Evolutionary conservation across 2,797 vertebrate genomes (phyloP), one percentile per base, ranked within the genome.

Genomic region (Sebastes cheni): DNA sequence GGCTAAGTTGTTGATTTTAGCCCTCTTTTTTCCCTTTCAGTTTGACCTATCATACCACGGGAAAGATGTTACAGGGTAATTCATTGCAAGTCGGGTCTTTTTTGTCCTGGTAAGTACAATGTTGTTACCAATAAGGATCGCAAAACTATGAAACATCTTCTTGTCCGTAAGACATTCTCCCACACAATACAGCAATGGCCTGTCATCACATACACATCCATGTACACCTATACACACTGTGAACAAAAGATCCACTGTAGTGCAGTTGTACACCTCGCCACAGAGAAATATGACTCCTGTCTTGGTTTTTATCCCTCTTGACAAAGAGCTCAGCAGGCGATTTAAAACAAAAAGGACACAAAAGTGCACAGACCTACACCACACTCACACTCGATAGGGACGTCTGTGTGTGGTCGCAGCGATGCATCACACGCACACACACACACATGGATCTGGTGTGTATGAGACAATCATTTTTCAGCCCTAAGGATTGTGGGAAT

Each of bases 321-420:
- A 89, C 83, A 85, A 87, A 85, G 76, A 86, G 54, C 23, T 81
- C 77, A 86, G 70, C 77, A 69, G 73, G 74, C 59, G 2, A 82
- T 69, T 67, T 27, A 20, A 75, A 79, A 88, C 82, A 88, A 87
- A 75, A 75, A 46, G 67, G 67, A 73, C 80, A 62, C 27, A 23
- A 54, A 65, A 34, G 74, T 59, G 67, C 22, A 64, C 54, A 39
- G 65, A 72, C 67, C 55, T 67, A 56, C 80, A 80, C 34, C 72
- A 39, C 62, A 42, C 32, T 67, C 36, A 54, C 22, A 30, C 68
- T 79, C 67, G 64, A 85, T 75, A 76, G 76, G 60, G 73, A 58
- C 34, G 7, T 36, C 1, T 14, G 20, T 64, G 72, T 62, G 55
- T 64, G 60, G 59, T 25, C 2, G 2, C 18, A 36, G 56, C 5